Evolutionary conservation across 2,113 vertebrate species (phyloP).

Genomic region (Pelobates fuscus): DNA sequence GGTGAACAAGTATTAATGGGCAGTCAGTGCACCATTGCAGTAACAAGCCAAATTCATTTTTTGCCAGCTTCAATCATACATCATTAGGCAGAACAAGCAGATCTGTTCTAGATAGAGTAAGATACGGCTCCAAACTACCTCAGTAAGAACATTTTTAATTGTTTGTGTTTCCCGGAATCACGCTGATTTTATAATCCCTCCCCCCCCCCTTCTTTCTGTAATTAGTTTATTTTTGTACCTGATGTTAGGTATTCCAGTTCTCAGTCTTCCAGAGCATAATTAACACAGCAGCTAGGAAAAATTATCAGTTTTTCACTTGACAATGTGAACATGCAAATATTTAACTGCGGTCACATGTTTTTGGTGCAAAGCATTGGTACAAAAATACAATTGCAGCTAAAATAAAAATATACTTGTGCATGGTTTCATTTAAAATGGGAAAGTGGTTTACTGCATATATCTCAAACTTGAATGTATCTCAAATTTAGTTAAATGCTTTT

Average conservation of each 20-base stretch:
- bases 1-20: slow-evolving; percentile 45
- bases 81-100: slow-evolving; percentile 36
- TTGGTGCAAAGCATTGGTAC: too few relatives aligned
- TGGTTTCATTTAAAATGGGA: too few relatives aligned
- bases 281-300: slow-evolving; percentile 7
- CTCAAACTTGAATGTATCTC: too few relatives aligned
- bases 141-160: slow-evolving; percentile 42
- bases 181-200: slow-evolving; percentile 32
- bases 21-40: slow-evolving; percentile 21
- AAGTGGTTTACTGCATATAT: too few relatives aligned
- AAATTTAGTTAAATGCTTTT: too few relatives aligned
- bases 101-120: slow-evolving; percentile 27
- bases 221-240: slow-evolving; percentile 43
- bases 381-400: too few relatives aligned
- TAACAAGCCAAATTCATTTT: slow-evolving; percentile 31
- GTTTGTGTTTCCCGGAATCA: slow-evolving; percentile 40
- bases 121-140: slow-evolving; percentile 21
- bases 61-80: slow-evolving; percentile 42
- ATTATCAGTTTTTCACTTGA: slow-evolving; percentile 31
- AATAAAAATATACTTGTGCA: too few relatives aligned
- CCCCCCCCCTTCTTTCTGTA: slow-evolving; percentile 14
- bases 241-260: slow-evolving; percentile 39
- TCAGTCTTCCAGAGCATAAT: slow-evolving; percentile 33
- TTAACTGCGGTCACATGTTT: slow-evolving; percentile 4
- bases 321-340: slow-evolving; percentile 10